phyloP scores from a whole-genome alignment of 2,113 vertebrate genomes.

The Vulpes lagopus region DNA sequence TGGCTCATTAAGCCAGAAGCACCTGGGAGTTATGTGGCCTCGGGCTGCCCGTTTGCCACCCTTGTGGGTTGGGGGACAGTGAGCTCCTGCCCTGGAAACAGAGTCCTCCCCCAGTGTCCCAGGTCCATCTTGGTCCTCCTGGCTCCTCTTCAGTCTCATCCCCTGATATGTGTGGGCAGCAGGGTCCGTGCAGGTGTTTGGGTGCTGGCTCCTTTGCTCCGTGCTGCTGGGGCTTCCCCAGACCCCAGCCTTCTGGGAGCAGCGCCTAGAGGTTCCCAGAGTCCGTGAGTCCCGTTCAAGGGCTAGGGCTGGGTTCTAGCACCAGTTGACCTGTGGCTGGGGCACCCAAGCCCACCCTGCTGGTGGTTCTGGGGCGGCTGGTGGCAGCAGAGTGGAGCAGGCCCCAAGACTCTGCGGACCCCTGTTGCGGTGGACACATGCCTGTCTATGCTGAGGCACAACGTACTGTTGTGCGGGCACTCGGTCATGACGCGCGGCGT shows the following conservation, averaged over 20 bases:
- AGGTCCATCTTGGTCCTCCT: neutral
- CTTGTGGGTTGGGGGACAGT: neutral
- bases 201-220: neutral
- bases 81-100: neutral
- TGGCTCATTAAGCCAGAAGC: neutral
- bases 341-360: neutral
- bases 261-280: neutral
- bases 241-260: neutral
- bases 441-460: no score
- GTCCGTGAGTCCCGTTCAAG: neutral
- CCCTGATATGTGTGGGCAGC: neutral
- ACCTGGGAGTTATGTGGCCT: neutral
- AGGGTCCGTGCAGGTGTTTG: no score
- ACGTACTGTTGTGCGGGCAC: neutral
- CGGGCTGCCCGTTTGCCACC: neutral
- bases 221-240: neutral
- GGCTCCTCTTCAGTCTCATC: neutral
- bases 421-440: accelerated
- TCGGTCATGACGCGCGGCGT: neutral
- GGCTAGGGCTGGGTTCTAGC: neutral
- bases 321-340: neutral
- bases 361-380: neutral
- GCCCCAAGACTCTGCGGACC: no score
- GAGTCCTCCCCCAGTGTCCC: neutral
- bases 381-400: neutral